Conservation (phyloP, 2,888 invertebrate species). For the Cynaeus angustus region DNA sequence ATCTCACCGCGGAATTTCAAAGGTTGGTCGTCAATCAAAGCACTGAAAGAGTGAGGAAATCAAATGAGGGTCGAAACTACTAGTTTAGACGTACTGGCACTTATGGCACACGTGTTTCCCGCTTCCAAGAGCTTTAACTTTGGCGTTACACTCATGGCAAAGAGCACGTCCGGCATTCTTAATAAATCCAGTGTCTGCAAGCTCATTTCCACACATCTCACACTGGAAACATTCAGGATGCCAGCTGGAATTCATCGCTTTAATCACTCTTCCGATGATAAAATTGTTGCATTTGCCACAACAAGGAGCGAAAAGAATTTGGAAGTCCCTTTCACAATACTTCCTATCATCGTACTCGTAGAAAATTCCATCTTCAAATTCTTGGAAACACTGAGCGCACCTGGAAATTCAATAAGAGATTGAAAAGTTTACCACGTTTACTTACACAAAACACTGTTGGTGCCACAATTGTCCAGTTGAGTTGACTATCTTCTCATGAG, state of each 20-base stretch:
- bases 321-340: constrained; percentile 99
- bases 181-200: constrained; percentile 98
- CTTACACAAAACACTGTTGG: constrained; percentile 99
- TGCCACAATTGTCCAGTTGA: constrained; percentile 99
- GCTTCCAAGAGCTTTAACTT: constrained; percentile 94
- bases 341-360: constrained; percentile 99
- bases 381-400: constrained; percentile 98
- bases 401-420: no score
- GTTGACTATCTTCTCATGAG: constrained; percentile 98
- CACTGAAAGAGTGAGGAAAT: constrained; percentile 74
- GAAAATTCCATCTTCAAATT: constrained; percentile 97
- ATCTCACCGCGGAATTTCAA: constrained; percentile 95
- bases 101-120: constrained; percentile 99
- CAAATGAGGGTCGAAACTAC: not conserved
- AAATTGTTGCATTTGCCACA: constrained; percentile 90
- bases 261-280: constrained; percentile 98
- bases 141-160: constrained; percentile 97
- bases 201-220: constrained; percentile 90
- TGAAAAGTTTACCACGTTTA: no score
- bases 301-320: constrained; percentile 90
- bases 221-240: constrained; percentile 99
- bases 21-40: constrained; percentile 93
- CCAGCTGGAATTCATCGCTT: constrained; percentile 99
- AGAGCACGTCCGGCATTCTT: constrained; percentile 90
- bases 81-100: constrained; percentile 87